These are phyloP conservation scores for Ephydatia muelleri DNA, from an alignment of 37 sponge, comb jelly and placozoan species.

Conservation along the genomic window DNA sequence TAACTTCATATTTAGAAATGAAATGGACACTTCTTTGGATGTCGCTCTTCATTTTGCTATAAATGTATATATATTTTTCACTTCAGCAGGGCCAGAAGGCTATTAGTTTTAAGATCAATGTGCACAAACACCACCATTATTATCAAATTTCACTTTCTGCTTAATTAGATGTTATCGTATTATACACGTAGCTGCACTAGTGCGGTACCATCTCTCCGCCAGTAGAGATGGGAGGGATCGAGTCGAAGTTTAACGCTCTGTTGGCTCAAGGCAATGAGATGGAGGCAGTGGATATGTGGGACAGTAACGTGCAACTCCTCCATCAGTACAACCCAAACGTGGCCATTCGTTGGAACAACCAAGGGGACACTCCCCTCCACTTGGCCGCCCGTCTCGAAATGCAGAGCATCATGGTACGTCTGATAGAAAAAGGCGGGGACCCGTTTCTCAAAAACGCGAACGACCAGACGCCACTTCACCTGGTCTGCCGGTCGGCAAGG, in stretches of 20 bases:
- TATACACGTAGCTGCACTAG: too few species aligned
- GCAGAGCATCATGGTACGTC: constrained; percentile 30
- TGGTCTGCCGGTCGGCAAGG: constrained; percentile 53
- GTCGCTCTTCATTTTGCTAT: too few species aligned
- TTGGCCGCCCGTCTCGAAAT: constrained; percentile 48
- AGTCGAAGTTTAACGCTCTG: constrained; percentile 37
- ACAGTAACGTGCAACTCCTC: constrained; percentile 14
- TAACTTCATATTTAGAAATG: too few species aligned
- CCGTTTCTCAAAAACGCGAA: constrained; percentile 47
- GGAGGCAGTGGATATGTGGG: constrained; percentile 41
- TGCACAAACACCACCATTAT: too few species aligned
- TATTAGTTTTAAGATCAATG: too few species aligned
- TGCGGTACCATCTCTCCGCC: too few species aligned
- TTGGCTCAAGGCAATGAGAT: constrained; percentile 33
- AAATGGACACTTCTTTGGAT: too few species aligned
- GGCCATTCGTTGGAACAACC: constrained; percentile 15
- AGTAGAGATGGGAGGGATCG: constrained; percentile 59
- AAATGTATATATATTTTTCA: too few species aligned
- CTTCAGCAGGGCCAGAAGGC: too few species aligned
- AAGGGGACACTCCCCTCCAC: constrained; percentile 56
- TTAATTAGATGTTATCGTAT: too few species aligned
- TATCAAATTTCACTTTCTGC: too few species aligned
- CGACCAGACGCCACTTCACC: constrained; percentile 64
- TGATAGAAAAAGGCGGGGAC: constrained; percentile 52
- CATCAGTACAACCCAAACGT: constrained; percentile 51